A percentile compares a stretch with the other conserved stretches of the same genome.
phyloP scores from a whole-genome alignment of 1,140 invertebrate species.

The Papilio polyxenes region DNA sequence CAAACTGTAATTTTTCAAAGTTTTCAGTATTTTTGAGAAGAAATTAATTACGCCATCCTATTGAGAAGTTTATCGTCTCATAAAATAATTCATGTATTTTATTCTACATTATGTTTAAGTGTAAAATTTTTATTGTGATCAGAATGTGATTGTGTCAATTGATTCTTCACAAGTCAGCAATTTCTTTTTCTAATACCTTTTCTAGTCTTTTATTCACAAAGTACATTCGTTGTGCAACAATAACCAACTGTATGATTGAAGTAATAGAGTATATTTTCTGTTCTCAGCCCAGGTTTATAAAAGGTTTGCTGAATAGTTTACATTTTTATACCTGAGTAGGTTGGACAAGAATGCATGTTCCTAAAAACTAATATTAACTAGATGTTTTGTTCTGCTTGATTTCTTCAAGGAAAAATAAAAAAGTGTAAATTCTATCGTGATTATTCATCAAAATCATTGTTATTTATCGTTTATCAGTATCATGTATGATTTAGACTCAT shows the following conservation, averaged over 20 bases:
- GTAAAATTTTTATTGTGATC: background rate
- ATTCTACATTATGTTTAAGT: background rate
- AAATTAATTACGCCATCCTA: no score
- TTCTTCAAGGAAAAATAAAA: background rate
- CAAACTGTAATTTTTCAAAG: background rate
- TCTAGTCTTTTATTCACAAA: background rate
- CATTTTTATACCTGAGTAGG: background rate
- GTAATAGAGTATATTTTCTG: background rate
- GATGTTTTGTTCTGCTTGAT: background rate
- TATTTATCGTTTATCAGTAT: background rate
- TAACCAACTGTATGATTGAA: background rate
- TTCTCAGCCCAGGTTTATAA: background rate
- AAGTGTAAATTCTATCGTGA: background rate
- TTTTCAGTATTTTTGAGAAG: background rate
- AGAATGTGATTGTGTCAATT: background rate
- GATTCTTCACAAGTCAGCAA: background rate
- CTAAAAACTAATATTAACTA: background rate
- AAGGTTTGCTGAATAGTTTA: conserved; percentile 6
- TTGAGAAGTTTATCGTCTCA: no score
- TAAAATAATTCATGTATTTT: no score
- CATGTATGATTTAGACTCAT: background rate
- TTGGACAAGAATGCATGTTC: background rate
- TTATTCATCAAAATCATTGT: background rate
- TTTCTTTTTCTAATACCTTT: background rate
- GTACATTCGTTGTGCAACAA: background rate